Base-by-base conservation (phyloP, 2,888 invertebrate species). In the Plemyria rubiginata region DNA sequence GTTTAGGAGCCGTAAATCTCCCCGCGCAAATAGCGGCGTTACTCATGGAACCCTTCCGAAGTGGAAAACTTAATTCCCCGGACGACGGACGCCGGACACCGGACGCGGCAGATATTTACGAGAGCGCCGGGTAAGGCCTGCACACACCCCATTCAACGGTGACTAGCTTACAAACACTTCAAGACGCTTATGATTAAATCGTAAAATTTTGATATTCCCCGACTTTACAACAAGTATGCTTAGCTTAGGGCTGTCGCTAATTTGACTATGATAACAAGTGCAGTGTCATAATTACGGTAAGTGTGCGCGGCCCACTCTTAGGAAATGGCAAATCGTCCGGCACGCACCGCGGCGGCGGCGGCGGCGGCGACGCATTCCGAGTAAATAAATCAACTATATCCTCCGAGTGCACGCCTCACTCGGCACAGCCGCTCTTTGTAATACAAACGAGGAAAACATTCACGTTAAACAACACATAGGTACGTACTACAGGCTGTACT, bases 341-440 rank as follows among this genome's bases (percentile, higher is more conserved):
- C 51, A 29, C 53, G 65, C 62, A 45, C 45, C 43, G 13, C 1
- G 0, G 28, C 28, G 22, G 22, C 45, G 46, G 11, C 16, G 5
- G 28, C 66, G 38, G n/a, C 51, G 60, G 71, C 67, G 40, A 12
- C 51, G 61, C 65, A 66, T 57, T 67, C 71, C 70, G 50, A 67
- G 52, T 49, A 59, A 59, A 59, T 60, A 68, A 76, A 77, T 76
- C 65, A 70, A 76, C 69, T 62, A 69, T 68, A 68, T 78, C 78
- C 77, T 76, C 63, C 64, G 65, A 58, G 54, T 51, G 59, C 59
- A 29, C 68, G 67, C 60, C 64, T 51, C 61, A 38, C 62, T 41
- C 48, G 45, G 22, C 61, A 45, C 22, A 43, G 40, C 7, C 28
- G 38, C 41, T 13, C 9, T 22, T 2, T 22, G n/a, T 48, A 32